Base-by-base conservation (phyloP, 2,113 vertebrate species). In the Egretta garzetta region DNA sequence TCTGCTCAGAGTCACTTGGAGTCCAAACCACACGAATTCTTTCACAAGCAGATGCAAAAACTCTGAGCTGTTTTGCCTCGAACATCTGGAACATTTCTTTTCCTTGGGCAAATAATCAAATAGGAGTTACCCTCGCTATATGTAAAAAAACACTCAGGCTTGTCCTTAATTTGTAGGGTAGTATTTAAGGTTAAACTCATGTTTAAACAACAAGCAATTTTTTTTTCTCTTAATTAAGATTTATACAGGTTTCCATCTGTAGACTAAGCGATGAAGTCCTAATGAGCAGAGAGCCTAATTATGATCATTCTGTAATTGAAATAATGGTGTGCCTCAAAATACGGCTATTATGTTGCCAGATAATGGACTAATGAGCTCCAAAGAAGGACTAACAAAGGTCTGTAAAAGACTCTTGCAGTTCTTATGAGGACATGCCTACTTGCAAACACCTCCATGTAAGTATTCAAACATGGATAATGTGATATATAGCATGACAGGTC, bases 181-280 rank as follows among this genome's bases (percentile, higher is more conserved):
- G 16, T 50, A 62, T 86, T 95, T 88, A 85, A 96, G 22, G 74
- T 90, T 95, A 93, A 96, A 81, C 7, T 62, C 41, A 35, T 58
- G 85, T 92, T 96, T 94, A 93, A 94, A 80, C 53, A 90, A 80
- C 62, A 93, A 59, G 63, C 16, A 62, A 59, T 87, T 70, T 45
- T 72, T 93, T 93, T 79, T 91, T 32, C n/a, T 89, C 91, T 93
- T 88, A 95, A 97, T 97, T 96, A 93, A 95, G 92, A 88, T 95
- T 95, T 93, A 94, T 83, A 62, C 62, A 76, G 32, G 52, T 73
- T 94, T 39, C 67, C 79, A 92, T 80, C 67, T 75, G 77, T 73
- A 82, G 70, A 53, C 16, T 56, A 76, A 82, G 66, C 22, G 14
- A 96, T 91, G 76, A 93, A 95, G 67, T 82, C 37, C 62, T 96